Evolutionary conservation across 2,888 invertebrate species (phyloP).

Genomic region (Perithous albicinctus): DNA sequence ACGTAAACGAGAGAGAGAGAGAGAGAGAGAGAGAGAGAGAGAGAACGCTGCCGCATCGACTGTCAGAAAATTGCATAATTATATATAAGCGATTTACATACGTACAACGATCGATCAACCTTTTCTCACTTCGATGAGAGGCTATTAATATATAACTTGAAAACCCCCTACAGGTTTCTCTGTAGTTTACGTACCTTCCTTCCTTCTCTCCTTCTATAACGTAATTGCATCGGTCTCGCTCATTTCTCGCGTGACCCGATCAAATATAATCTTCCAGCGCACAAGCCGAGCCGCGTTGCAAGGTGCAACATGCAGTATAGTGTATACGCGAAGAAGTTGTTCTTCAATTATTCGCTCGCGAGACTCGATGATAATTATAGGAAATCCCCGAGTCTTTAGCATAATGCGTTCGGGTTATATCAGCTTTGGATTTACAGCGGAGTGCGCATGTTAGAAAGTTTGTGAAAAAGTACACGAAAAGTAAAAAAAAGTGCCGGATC

Average conservation of each 20-base stretch:
- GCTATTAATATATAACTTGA: conserved; percentile 14
- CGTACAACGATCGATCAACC: conserved; percentile 26
- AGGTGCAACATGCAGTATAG: not conserved
- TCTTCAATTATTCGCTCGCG: conserved; percentile 61
- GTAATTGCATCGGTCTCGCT: conserved; percentile 56
- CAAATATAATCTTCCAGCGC: conserved; percentile 53
- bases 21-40: too few relatives aligned
- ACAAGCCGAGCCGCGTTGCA: not conserved
- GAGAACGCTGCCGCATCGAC: too few relatives aligned
- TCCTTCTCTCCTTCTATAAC: not conserved
- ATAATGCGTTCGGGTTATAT: conserved; percentile 51
- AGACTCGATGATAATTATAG: conserved; percentile 57
- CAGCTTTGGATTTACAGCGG: conserved; percentile 20
- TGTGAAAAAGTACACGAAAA: conserved; percentile 2
- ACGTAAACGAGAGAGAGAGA: too few relatives aligned
- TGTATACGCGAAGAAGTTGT: conserved; percentile 57
- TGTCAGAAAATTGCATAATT: conserved; percentile 12
- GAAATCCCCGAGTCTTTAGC: conserved; percentile 62
- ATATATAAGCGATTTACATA: conserved; percentile 7
- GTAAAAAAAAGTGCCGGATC: conserved; percentile 27
- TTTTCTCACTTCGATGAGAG: conserved; percentile 30
- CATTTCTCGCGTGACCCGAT: conserved; percentile 65
- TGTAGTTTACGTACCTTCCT: conserved; percentile 9
- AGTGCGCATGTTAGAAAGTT: not conserved
- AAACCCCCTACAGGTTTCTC: conserved; percentile 15